A percentile compares a stretch with the other conserved stretches of the same genome.
These are phyloP conservation scores for Amorpha juglandis DNA, from an alignment of 2,888 invertebrate genomes.

Conservation along the genomic window DNA sequence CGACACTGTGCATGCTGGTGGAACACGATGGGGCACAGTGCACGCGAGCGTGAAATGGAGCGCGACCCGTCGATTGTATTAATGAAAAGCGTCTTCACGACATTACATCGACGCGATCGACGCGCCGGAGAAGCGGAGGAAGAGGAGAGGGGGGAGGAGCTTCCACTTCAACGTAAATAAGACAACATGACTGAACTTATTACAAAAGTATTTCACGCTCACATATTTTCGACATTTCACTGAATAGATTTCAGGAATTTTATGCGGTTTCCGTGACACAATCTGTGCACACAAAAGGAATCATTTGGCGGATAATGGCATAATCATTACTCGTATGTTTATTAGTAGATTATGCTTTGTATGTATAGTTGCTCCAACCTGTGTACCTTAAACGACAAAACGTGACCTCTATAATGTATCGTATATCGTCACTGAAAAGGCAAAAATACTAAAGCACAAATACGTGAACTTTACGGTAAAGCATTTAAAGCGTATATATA, in stretches of 20 bases:
- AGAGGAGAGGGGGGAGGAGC: neutral
- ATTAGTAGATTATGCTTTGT: too few species aligned
- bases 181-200: constrained; percentile 7
- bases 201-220: constrained; percentile 14
- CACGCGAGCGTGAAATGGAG: constrained; percentile 50
- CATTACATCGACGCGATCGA: constrained; percentile 29
- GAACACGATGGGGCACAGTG: neutral
- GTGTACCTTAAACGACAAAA: too few species aligned
- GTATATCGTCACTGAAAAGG: too few species aligned
- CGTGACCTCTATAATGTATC: too few species aligned
- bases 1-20: neutral
- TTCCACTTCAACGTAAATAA: neutral
- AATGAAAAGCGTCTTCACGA: constrained; percentile 68
- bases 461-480: too few species aligned
- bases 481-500: too few species aligned
- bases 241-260: neutral
- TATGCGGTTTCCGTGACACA: neutral
- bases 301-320: too few species aligned
- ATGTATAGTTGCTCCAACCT: too few species aligned
- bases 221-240: constrained; percentile 13
- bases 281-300: neutral
- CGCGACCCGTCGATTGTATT: constrained; percentile 56
- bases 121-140: neutral
- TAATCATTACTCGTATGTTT: too few species aligned
- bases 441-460: too few species aligned